Base-by-base conservation (phyloP, 2,113 vertebrate species). In the Motacilla tschutschensis region DNA sequence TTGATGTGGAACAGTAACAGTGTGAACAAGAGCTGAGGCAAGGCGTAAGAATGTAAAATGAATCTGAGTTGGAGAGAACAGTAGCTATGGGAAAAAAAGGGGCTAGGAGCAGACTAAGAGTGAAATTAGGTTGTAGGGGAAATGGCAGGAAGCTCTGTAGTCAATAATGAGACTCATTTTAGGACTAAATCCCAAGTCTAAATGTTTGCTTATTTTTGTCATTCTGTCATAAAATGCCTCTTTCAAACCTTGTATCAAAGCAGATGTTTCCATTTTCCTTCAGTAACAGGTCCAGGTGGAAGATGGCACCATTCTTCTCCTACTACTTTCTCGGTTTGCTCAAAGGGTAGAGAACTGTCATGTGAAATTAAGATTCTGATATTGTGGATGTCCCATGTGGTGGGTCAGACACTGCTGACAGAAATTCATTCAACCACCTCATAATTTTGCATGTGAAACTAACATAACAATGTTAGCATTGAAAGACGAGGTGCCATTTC, bases 341-440 rank as follows among this genome's bases (percentile, higher is more conserved):
- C 66, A 79, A 81, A 91, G 84, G 71, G 81, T 88, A 95, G 87
- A 91, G 38, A 94, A 81, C 21, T 83, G 41, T 83, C 36, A 71
- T 64, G 47, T 85, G 31, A 66, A 85, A 72, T 78, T 86, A 75
- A 81, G 71, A 58, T 75, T 90, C 50, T 85, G 51, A 35, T 82
- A 17, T 28, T 84, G 50, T 78, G 46, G 38, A 50, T 88, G 66
- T 86, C 83, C 53, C 35, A 14, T 43, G 31, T 66, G 29, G 35
- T 53, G 66, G 44, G 48, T 85, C 46, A 78, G 62, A 80, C 53
- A 66, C 35, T 58, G n/a, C 58, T 88, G 67, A 26, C 38, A 72
- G 41, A 83, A 80, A 46, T 35, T 50, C 14, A 26, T 85, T 57
- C 80, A 78, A 88, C 74, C 20, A 36, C 35, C n/a, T 79, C 73